Conservation (phyloP, 2,113 vertebrate species). For the Mustelus asterias region DNA sequence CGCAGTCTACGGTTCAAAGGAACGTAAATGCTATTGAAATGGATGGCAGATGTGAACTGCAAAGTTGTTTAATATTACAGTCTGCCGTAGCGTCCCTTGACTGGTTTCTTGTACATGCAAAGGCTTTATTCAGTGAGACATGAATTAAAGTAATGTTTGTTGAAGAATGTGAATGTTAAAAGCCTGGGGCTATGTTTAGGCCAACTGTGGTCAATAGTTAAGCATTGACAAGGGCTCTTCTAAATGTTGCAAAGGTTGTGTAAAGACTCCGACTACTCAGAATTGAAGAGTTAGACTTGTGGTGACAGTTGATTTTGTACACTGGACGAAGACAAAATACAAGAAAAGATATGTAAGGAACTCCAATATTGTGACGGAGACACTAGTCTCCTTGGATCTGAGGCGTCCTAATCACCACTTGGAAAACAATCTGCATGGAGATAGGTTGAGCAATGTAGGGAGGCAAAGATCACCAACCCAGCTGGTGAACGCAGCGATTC, state of each 20-base stretch:
- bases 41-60: neutral
- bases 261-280: neutral
- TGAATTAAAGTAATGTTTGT: constrained; percentile 24
- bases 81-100: neutral
- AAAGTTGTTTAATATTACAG: neutral
- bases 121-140: neutral
- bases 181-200: neutral
- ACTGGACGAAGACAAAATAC: neutral
- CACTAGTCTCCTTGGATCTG: neutral
- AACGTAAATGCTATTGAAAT: neutral
- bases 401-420: neutral
- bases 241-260: neutral
- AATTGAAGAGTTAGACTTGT: neutral
- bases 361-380: neutral
- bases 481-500: neutral
- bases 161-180: neutral
- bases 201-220: neutral
- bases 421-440: neutral
- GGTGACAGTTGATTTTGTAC: neutral
- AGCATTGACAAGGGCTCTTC: neutral
- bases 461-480: neutral
- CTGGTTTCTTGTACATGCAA: neutral
- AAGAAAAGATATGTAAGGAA: neutral
- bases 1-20: neutral
- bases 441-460: neutral